Conservation (phyloP, 2,113 vertebrate species). For the Dissostichus mawsoni region DNA sequence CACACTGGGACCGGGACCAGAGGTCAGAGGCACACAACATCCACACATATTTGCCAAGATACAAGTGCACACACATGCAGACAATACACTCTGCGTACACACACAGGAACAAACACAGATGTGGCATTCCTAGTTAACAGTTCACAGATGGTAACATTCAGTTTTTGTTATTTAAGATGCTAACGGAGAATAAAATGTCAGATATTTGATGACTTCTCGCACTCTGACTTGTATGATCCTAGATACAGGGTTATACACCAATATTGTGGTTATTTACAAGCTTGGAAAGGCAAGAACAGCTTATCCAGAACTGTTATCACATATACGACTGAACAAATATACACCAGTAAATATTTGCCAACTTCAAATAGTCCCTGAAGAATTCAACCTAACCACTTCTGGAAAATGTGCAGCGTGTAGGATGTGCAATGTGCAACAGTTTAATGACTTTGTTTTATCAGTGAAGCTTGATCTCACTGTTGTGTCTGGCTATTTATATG, state of each 20-base stretch:
- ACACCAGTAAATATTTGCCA: background rate
- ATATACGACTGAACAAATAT: background rate
- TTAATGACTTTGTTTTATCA: background rate
- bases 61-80: slow-evolving; percentile 8
- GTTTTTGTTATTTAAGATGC: background rate
- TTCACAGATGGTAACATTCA: slow-evolving; percentile 26
- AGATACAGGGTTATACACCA: background rate
- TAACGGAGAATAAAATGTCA: background rate
- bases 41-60: slow-evolving; percentile 31
- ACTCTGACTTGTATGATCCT: background rate
- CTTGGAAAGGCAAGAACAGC: background rate
- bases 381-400: background rate
- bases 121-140: slow-evolving; percentile 31
- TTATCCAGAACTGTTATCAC: background rate
- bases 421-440: background rate
- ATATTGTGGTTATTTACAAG: background rate
- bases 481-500: background rate
- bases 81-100: background rate
- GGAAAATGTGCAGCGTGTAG: background rate
- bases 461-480: background rate
- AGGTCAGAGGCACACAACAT: slow-evolving; percentile 59
- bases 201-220: background rate
- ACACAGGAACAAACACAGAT: slow-evolving; percentile 9
- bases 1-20: slow-evolving; percentile 52
- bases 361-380: background rate